Conservation (phyloP, 2,888 invertebrate genomes). For the Tenodera sinensis region DNA sequence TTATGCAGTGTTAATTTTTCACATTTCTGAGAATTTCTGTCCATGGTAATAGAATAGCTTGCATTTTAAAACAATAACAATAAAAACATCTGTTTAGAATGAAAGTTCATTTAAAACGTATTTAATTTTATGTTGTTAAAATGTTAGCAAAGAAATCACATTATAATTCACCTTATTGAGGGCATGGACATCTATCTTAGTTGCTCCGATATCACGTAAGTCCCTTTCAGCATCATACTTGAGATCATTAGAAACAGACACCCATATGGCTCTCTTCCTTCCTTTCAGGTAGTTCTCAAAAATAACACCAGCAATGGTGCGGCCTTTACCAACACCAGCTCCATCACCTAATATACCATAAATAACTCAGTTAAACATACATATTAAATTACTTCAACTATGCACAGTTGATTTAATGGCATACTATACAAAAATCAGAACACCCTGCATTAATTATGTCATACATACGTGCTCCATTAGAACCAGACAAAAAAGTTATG, state of each 20-base stretch:
- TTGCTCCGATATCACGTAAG: constrained; percentile 90
- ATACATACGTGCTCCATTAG: no score
- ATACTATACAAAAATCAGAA: no score
- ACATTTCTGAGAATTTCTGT: neutral
- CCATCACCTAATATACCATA: constrained; percentile 72
- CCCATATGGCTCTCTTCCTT: constrained; percentile 94
- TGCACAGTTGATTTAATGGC: no score
- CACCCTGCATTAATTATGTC: no score
- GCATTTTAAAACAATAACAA: neutral
- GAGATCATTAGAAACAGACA: constrained; percentile 97
- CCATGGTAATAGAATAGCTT: neutral
- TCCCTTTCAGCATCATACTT: constrained; percentile 98
- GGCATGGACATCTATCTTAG: constrained; percentile 78
- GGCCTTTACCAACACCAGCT: constrained; percentile 95
- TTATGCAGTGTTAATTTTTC: neutral
- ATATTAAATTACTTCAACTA: no score
- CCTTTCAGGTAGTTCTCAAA: constrained; percentile 95
- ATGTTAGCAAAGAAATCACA: neutral
- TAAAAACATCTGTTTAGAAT: no score
- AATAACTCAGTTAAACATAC: neutral
- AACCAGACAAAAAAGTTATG: no score
- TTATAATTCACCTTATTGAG: constrained; percentile 70
- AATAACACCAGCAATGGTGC: constrained; percentile 97
- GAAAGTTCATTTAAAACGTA: no score
- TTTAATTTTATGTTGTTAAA: neutral